These are phyloP conservation scores for Heliconius ethilla DNA, from an alignment of 2,888 invertebrate genomes.

Conservation along the genomic window DNA sequence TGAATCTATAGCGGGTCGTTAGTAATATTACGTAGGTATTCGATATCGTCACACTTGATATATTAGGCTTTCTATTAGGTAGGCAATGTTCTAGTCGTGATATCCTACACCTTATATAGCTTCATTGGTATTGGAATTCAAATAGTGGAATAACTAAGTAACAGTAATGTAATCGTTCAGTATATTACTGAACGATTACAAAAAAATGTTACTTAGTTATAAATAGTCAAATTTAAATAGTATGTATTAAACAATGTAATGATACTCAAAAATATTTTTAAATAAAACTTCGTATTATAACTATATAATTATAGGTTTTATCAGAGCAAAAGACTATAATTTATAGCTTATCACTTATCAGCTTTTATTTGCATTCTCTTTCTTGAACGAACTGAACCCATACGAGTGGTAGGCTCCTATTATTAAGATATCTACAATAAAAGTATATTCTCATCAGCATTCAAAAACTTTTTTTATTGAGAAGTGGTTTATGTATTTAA, in stretches of 20 bases:
- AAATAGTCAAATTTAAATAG: background rate
- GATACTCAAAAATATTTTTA: no score
- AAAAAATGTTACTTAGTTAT: no score
- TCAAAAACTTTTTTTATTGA: conserved; percentile 39
- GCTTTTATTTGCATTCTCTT: background rate
- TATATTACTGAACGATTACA: no score
- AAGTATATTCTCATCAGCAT: conserved; percentile 2
- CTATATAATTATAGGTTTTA: no score
- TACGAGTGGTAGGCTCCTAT: background rate
- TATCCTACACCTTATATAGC: conserved; percentile 11
- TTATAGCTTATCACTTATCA: background rate
- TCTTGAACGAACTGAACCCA: background rate
- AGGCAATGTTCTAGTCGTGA: conserved; percentile 15
- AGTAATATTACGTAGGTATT: background rate
- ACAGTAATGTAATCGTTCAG: no score
- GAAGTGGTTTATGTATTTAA: conserved; percentile 54
- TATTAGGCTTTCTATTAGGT: conserved; percentile 7
- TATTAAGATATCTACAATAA: background rate
- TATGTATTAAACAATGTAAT: background rate
- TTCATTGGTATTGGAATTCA: conserved; percentile 1
- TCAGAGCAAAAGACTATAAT: no score
- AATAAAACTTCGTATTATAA: no score
- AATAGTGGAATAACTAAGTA: background rate
- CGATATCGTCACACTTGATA: conserved; percentile 23
- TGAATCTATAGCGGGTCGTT: background rate